These are phyloP conservation scores for Otocyon megalotis DNA, from an alignment of 2,113 vertebrate genomes.

Conservation along the genomic window DNA sequence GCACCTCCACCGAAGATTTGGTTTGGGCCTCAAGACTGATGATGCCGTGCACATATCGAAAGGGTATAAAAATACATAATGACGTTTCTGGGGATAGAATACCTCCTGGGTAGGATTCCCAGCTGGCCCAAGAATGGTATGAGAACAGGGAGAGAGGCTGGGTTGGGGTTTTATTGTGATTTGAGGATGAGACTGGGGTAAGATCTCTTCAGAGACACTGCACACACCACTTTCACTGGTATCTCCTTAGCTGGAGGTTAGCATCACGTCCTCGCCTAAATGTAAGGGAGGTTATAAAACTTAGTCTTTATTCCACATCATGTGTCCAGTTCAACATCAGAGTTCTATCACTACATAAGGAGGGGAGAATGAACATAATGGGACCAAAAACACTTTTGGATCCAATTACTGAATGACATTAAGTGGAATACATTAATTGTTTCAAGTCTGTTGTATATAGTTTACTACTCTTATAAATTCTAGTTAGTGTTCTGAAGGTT, in stretches of 20 bases:
- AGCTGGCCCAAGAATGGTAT: neutral
- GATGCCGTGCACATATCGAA: neutral
- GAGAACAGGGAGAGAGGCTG: neutral
- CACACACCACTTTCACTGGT: neutral
- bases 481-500: neutral
- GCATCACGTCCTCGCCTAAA: neutral
- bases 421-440: neutral
- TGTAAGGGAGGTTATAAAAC: neutral
- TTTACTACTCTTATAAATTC: neutral
- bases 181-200: too few species aligned
- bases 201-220: neutral
- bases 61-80: neutral
- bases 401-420: neutral
- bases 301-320: neutral
- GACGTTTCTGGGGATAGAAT: neutral
- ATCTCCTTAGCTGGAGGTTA: neutral
- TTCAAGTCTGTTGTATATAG: neutral
- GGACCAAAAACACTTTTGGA: neutral
- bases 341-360: neutral
- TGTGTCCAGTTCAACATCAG: neutral
- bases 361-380: neutral
- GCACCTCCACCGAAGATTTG: neutral
- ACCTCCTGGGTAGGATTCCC: neutral
- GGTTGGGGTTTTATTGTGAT: neutral
- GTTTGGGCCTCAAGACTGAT: neutral